Base-by-base conservation (phyloP, 2,888 invertebrate species). In the Keiferia lycopersicella region DNA sequence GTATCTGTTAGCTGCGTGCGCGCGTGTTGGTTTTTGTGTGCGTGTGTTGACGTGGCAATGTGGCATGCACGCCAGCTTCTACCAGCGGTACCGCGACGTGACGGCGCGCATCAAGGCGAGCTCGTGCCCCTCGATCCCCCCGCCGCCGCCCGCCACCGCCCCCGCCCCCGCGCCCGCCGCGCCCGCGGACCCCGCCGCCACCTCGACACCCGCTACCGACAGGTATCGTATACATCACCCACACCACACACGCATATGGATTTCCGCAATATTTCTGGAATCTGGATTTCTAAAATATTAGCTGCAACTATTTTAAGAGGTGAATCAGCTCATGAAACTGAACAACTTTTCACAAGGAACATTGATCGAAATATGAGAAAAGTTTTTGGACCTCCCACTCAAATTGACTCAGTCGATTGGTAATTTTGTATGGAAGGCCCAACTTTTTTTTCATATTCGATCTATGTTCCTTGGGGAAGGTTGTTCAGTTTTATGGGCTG, bases 81-180 rank as follows among this genome's bases (percentile, higher is more conserved):
- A 96, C 94, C 95, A 96, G 93, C 95, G 96, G 91, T 96, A 96
- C 93, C 94, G 95, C 91, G 96, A 96, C 93, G 94, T 96, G 91
- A 95, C 95, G 89, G 96, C 96, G 89, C 95, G 96, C 92, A 96
- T 97, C 92, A 96, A 96, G 94, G 96, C 96, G 84, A 95, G 95
- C 80, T 96, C 96, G 91, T 96, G 95, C 88, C 95, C 96, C 76
- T 94, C 95, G 83, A 93, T 95, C 89, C 93, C 94, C 80, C 93
- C 94, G 75, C 87, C 93, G 80, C 92, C 92, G 80, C 87, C 87
- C 76, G 84, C 90, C 69, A 75, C 86, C 67, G 74, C 84, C 61
- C 74, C 78, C 64, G 73, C 76, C 79, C 16, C 34, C 22, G 22
- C 22, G 3, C 22, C 26, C 26, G 30, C 30, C 22, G 10, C 22